Evolutionary conservation across 2,888 invertebrate genomes (phyloP), one percentile per base, ranked within the genome.

Genomic region (Amaurobius ferox): DNA sequence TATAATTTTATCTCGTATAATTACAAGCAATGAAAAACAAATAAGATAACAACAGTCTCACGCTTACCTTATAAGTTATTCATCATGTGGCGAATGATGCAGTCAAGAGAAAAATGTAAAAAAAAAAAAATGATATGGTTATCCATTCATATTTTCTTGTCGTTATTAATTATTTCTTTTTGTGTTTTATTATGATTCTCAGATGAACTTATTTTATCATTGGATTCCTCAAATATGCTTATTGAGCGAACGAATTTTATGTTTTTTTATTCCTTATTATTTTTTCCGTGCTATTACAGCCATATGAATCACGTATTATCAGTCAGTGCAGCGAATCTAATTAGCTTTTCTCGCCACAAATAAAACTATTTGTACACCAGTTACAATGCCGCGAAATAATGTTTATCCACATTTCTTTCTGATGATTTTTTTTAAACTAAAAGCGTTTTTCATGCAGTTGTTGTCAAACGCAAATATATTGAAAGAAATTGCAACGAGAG

Each of bases 241-340:
- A 71, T 79, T n/a, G n/a, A n/a, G n/a, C 71, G 62, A 71, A 70
- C 62, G 61, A 68, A 61, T 78, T 78, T 35, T 39, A 76, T 76
- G 55, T 66, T 74, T 61, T 39, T 28, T 23, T 66, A 13, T 44
- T 29, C 19, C 32, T 30, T 19, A 61, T n/a, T 67, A 48, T 77
- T 64, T 76, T 55, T 55, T 55, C 67, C n/a, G 40, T 35, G 23
- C 29, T 30, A 67, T n/a, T 48, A 30, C 29, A 29, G 29, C 29
- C 48, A 55, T n/a, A 48, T 30, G 62, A 70, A 28, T 79, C 64
- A 64, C 26, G 70, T 71, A 71, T 71, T 62, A 71, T 79, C 71
- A 79, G 71, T 79, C 71, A 79, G 70, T 70, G 70, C 62, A 62
- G 70, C n/a, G 62, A 39, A 62, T 62, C 70, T 71, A 79, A 71